Evolutionary conservation across 2,888 invertebrate genomes (phyloP), one percentile per base, ranked within the genome.

Genomic region (Oscheius sp.): DNA sequence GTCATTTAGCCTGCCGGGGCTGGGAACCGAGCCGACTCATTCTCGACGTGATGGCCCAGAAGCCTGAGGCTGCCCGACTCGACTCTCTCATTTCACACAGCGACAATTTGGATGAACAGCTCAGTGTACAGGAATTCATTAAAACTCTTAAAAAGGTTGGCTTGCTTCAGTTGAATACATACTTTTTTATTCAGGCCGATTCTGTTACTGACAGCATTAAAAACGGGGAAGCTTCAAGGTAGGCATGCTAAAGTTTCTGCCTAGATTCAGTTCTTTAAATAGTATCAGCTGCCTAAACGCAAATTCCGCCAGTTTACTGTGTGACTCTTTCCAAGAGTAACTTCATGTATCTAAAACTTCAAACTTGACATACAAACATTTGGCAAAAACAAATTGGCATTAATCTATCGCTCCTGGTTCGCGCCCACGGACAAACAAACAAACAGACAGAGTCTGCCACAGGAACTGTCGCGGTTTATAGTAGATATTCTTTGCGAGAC

Each of bases 61-160:
- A 68, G 48, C 47, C n/a, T n/a, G 63, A 63, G 21, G 58, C 33
- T 21, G 33, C 51, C 3, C 58, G 59, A 35, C 70, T 80, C 50
- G 76, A 74, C n/a, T 73, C 75, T 57, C 77, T 74, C 59, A 78
- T 80, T 63, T 75, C 77, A 50, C 62, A 79, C 57, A 74, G 77
- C 47, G 79, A 78, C 59, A 79, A 81, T 51, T 59, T 81, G 35
- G 81, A 81, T 50, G 81, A 81, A 60, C 70, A 81, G 42, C 74
- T 81, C 50, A 78, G 78, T 55, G 81, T 81, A 35, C 74, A 75
- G 35, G 79, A 81, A 33, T 81, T 81, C 66, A 81, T 81, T 50
- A 81, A 81, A 48, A 81, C 81, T 11, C 76, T 81, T n/a, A 81
- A 81, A 50, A 79, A 79, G 72, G 81, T 77, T 4, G 10, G 62